Evolutionary conservation across 2,797 vertebrate species (phyloP), one percentile per base, ranked within the genome.

Genomic region (Argentina silus): DNA sequence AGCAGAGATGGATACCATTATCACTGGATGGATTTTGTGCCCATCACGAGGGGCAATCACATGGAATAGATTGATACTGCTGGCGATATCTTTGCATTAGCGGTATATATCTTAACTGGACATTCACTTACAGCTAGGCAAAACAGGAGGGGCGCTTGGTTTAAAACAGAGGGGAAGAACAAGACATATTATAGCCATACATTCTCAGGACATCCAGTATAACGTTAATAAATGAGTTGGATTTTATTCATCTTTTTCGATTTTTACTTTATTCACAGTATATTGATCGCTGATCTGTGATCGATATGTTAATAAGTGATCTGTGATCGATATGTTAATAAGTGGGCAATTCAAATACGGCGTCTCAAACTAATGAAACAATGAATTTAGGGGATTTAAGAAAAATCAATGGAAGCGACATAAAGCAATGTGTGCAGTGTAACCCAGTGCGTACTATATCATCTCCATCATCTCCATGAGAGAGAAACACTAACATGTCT

Each of bases 41-140:
- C 90, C 87, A 92, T 91, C 88, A 89, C 79, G 81, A 90, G 81
- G 81, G 82, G 91, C 90, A 88, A 89, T 91, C 91, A 89, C 82
- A 90, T 66, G 90, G 89, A 93, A 93, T 93, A 92, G 87, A 93
- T 91, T 93, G 92, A 92, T 92, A 90, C 88, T 85, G 78, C 86
- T 59, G 90, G 91, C 86, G 76, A 86, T 89, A 79, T 73, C 84
- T 90, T 92, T 83, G 89, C 86, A 92, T 93, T 89, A 89, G 80
- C 69, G 70, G 69, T 81, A 79, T 88, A 81, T 80, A 89, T 90
- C 87, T 87, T 90, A 87, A 89, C 81, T 74, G 78, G 79, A 89
- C 77, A 86, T 84, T 87, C 80, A 81, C 77, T 77, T 85, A 81
- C 79, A 83, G 69, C 61, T 81, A 80, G 76, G 80, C 81, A 84